Conservation (phyloP, 1,140 invertebrate species). For the Drosophila yakuba region DNA sequence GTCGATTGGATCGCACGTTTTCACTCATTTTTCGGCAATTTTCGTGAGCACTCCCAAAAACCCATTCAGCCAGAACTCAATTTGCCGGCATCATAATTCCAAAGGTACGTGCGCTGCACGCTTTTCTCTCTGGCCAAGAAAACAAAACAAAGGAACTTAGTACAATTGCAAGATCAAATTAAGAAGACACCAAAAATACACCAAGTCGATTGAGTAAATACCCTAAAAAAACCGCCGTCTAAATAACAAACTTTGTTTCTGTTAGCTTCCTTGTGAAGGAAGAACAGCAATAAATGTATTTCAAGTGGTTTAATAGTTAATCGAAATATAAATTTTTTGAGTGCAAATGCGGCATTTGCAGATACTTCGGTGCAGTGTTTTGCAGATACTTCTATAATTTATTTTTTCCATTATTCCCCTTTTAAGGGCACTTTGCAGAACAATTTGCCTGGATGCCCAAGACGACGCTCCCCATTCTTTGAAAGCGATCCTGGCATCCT, state of each 20-base stretch:
- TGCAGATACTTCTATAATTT: no score
- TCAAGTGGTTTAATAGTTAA: no score
- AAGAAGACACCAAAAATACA: neutral
- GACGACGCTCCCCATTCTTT: constrained; percentile 10
- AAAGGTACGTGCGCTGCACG: constrained; percentile 71
- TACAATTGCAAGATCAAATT: constrained; percentile 41
- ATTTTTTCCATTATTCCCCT: neutral
- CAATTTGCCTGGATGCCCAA: constrained; percentile 9
- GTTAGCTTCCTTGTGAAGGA: no score
- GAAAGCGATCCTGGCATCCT: constrained; percentile 37
- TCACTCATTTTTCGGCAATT: constrained; percentile 59
- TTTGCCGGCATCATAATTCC: constrained; percentile 41
- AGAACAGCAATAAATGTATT: no score
- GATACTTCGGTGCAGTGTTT: no score
- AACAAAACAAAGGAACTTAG: constrained; percentile 38
- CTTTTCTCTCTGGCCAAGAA: constrained; percentile 35
- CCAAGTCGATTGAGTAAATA: constrained; percentile 4
- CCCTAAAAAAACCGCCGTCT: neutral
- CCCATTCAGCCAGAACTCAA: constrained; percentile 51
- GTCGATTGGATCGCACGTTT: constrained; percentile 15
- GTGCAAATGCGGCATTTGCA: no score
- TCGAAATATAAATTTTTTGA: no score
- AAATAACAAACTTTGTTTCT: no score
- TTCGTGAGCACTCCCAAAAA: constrained; percentile 39
- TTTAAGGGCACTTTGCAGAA: constrained; percentile 1